These are phyloP conservation scores for Thomomys bottae DNA, from an alignment of 2,113 vertebrate species.

Conservation along the genomic window DNA sequence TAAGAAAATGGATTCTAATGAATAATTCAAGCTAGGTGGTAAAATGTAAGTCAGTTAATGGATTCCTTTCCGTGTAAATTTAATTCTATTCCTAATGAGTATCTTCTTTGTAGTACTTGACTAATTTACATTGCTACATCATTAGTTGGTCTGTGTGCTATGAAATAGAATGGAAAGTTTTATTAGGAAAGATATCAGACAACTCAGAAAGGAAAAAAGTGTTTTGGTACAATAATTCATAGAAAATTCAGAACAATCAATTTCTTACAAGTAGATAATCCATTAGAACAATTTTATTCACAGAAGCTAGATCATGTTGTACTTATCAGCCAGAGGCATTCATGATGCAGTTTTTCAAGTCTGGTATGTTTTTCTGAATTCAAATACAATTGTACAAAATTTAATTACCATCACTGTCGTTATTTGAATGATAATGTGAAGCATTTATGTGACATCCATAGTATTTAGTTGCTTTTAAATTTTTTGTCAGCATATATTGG, in stretches of 20 bases:
- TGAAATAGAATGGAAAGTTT: constrained; percentile 38
- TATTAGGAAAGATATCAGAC: constrained; percentile 42
- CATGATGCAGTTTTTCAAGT: neutral
- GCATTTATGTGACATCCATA: too few relatives aligned
- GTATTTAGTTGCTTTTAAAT: too few relatives aligned
- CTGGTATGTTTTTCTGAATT: constrained; percentile 1
- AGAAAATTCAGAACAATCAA: neutral
- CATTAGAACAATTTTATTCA: constrained; percentile 36
- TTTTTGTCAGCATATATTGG: too few relatives aligned
- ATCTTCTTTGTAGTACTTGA: constrained; percentile 45
- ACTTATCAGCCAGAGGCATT: neutral
- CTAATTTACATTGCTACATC: constrained; percentile 58
- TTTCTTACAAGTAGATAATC: constrained; percentile 34
- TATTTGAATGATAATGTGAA: too few relatives aligned
- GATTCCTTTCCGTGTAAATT: constrained; percentile 38
- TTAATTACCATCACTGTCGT: neutral
- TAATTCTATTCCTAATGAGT: constrained; percentile 31
- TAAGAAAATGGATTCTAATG: constrained; percentile 55
- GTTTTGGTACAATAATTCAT: neutral
- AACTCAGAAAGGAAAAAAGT: constrained; percentile 7
- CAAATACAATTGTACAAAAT: neutral
- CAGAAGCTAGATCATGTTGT: constrained; percentile 37
- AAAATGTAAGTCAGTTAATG: constrained; percentile 47
- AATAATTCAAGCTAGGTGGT: constrained; percentile 11
- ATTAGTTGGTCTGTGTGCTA: neutral